Evolutionary conservation across 2,888 invertebrate species (phyloP).

Genomic region (Lasioglossum leucozonium): DNA sequence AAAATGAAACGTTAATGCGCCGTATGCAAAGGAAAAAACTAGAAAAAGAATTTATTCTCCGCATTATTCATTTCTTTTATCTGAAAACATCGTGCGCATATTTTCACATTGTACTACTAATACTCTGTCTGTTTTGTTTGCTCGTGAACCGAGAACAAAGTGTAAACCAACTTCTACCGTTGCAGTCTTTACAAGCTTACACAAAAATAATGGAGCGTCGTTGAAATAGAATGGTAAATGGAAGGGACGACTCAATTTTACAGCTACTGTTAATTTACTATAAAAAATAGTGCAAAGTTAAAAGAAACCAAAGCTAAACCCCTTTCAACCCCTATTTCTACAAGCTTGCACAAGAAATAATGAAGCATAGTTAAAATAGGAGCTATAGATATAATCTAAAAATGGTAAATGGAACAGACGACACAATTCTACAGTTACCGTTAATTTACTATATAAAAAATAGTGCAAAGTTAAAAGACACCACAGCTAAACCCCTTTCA

Average conservation of each 20-base stretch:
- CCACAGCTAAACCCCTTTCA: neutral
- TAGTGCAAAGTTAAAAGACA: too few relatives aligned
- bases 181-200: neutral
- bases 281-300: neutral
- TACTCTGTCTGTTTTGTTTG: neutral
- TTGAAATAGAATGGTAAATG: neutral
- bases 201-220: neutral
- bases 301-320: too few relatives aligned
- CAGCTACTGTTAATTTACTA: neutral
- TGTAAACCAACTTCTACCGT: neutral
- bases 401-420: too few relatives aligned
- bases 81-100: neutral
- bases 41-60: neutral
- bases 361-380: too few relatives aligned
- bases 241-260: neutral
- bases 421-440: too few relatives aligned
- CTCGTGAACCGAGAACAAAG: neutral
- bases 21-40: neutral
- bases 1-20: neutral
- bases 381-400: too few relatives aligned
- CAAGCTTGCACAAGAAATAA: too few relatives aligned
- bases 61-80: neutral
- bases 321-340: too few relatives aligned
- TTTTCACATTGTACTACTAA: neutral
- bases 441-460: too few relatives aligned